phyloP scores from a whole-genome alignment of 2,797 vertebrate species.

The Bovichtus variegatus region DNA sequence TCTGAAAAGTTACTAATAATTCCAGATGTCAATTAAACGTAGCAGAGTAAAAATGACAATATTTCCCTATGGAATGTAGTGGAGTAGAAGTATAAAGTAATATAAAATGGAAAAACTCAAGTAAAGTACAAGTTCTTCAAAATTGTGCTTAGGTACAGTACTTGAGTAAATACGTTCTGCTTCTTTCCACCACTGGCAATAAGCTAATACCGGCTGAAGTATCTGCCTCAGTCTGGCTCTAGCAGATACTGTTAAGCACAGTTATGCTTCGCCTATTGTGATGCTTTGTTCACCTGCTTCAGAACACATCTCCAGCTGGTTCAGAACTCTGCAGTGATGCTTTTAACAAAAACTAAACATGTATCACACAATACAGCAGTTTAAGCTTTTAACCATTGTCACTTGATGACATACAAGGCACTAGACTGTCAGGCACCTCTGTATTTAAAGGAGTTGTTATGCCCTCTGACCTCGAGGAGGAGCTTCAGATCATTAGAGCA shows the following conservation, averaged over 20 bases:
- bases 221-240: neutral
- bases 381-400: neutral
- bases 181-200: no score
- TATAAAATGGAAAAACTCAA: no score
- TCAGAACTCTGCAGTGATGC: neutral
- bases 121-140: no score
- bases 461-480: neutral
- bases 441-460: neutral
- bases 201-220: no score
- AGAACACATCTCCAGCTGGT: neutral
- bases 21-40: no score
- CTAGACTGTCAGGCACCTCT: neutral
- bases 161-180: no score
- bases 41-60: no score
- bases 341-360: conserved; percentile 1
- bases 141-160: no score
- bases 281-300: neutral
- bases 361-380: neutral
- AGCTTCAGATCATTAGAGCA: neutral
- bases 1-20: no score
- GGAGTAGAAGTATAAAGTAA: no score
- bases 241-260: neutral
- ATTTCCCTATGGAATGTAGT: no score
- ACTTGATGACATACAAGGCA: neutral
- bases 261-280: neutral